These are phyloP conservation scores for Petrolisthes manimaculis DNA, from an alignment of 2,888 invertebrate genomes.

Conservation along the genomic window DNA sequence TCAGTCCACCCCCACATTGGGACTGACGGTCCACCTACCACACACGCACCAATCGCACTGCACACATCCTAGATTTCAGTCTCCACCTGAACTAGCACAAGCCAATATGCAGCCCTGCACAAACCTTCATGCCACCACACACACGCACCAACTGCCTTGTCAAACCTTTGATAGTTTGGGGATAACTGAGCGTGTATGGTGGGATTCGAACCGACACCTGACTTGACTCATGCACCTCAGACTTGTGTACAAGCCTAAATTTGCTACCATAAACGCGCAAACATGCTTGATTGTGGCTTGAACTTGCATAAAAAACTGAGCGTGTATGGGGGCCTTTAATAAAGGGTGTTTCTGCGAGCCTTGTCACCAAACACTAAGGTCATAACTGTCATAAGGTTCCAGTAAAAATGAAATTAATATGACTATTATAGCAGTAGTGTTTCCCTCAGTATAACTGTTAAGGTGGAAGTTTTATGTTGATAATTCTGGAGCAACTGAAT, in stretches of 20 bases:
- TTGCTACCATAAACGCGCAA: not conserved
- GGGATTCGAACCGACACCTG: not conserved
- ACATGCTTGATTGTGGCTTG: not conserved
- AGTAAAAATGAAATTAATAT: too few species aligned
- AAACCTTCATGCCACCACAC: constrained; percentile 11
- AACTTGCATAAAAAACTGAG: not conserved
- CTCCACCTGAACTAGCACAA: constrained; percentile 24
- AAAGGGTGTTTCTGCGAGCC: too few species aligned
- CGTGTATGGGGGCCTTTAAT: constrained; percentile 4
- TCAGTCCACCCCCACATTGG: too few species aligned
- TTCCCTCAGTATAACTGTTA: too few species aligned
- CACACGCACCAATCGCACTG: constrained; percentile 24
- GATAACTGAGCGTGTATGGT: constrained; percentile 8
- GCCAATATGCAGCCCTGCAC: constrained; percentile 9
- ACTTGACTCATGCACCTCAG: not conserved
- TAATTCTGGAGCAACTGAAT: too few species aligned
- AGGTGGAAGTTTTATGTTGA: too few species aligned
- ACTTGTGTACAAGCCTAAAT: not conserved
- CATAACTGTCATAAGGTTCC: too few species aligned
- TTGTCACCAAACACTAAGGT: too few species aligned
- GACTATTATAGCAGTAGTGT: too few species aligned
- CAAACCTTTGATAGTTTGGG: constrained; percentile 3
- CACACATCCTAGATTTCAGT: constrained; percentile 14
- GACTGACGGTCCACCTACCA: constrained; percentile 21
- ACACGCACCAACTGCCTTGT: not conserved